Conservation (phyloP, 2,888 invertebrate genomes). For the Tetramorium bicarinatum region DNA sequence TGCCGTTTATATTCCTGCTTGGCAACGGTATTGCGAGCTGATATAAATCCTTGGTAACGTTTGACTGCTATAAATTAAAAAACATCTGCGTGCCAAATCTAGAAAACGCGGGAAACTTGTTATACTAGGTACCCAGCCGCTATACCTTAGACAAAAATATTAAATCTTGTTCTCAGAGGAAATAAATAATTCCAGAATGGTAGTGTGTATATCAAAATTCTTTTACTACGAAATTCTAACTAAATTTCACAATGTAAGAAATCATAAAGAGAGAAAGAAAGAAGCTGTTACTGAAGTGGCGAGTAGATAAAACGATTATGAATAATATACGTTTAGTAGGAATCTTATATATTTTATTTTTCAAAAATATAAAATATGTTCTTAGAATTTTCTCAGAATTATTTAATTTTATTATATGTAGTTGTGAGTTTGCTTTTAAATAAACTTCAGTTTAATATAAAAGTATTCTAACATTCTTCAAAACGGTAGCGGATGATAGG, state of each 20-base stretch:
- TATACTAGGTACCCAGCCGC: not conserved
- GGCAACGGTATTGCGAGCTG: constrained; percentile 36
- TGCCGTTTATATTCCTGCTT: constrained; percentile 43
- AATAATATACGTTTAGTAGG: not conserved
- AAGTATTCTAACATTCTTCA: not conserved
- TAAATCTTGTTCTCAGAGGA: not conserved
- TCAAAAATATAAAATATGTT: not conserved
- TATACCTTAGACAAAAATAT: constrained; percentile 9
- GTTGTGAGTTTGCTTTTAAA: not conserved
- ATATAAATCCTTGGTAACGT: constrained; percentile 40
- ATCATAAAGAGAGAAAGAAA: not conserved
- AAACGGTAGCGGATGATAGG: not conserved
- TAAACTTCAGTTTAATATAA: not conserved
- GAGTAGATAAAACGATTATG: not conserved
- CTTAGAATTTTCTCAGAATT: no score
- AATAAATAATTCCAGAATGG: constrained; percentile 4
- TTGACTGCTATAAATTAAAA: constrained; percentile 52
- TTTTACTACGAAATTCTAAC: not conserved
- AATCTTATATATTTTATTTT: not conserved
- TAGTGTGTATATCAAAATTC: not conserved
- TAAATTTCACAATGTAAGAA: not conserved
- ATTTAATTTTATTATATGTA: not conserved
- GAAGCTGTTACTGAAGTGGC: not conserved
- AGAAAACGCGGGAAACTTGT: constrained; percentile 19
- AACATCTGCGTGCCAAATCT: constrained; percentile 45